These are phyloP conservation scores for Drosophila nasuta DNA, from an alignment of 1,140 invertebrate genomes.

Conservation along the genomic window DNA sequence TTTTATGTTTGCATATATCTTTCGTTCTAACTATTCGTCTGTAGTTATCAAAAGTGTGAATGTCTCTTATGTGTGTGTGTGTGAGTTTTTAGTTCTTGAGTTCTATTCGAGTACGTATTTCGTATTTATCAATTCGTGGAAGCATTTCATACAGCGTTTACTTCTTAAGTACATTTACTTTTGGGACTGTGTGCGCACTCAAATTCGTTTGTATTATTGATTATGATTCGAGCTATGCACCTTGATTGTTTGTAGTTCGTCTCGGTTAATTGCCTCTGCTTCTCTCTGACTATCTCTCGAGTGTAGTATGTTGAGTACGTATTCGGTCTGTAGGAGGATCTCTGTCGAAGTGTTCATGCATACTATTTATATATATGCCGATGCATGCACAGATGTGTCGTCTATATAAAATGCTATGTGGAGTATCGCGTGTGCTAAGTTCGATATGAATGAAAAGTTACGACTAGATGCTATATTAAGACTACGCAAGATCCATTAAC, in stretches of 20 bases:
- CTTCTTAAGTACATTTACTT: constrained; percentile 67
- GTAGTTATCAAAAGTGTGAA: constrained; percentile 36
- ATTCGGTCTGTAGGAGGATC: constrained; percentile 45
- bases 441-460: constrained; percentile 78
- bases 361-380: constrained; percentile 14
- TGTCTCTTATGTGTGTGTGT: constrained; percentile 21
- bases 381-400: background rate
- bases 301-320: constrained; percentile 46
- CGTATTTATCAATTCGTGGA: constrained; percentile 53
- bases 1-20: too few relatives aligned
- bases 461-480: constrained; percentile 75
- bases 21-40: constrained; percentile 52
- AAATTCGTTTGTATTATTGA: constrained; percentile 51
- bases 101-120: constrained; percentile 72
- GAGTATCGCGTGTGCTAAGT: constrained; percentile 39
- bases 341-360: constrained; percentile 1
- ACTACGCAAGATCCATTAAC: constrained; percentile 49
- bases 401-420: constrained; percentile 37
- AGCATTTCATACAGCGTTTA: constrained; percentile 66
- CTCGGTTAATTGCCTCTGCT: constrained; percentile 3
- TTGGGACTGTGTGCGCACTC: constrained; percentile 44
- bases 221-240: constrained; percentile 50
- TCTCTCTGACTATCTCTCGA: background rate
- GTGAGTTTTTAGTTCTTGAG: constrained; percentile 40
- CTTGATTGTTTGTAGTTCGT: constrained; percentile 49